Conservation (phyloP, 2,797 vertebrate genomes). For the Rhynchotus rufescens region DNA sequence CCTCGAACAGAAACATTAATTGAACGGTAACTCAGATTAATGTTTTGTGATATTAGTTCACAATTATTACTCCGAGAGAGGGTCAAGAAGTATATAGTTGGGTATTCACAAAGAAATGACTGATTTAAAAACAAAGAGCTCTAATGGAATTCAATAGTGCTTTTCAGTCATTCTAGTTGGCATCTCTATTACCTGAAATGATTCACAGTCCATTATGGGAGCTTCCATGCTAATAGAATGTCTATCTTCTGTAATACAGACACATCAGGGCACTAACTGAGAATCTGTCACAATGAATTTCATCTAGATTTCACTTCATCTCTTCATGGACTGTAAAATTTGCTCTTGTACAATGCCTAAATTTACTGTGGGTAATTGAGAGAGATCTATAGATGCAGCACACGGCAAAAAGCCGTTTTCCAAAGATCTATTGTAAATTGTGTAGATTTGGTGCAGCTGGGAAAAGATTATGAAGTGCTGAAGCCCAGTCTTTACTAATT, state of each 20-base stretch:
- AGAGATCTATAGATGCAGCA: constrained; percentile 84
- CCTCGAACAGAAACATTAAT: constrained; percentile 74
- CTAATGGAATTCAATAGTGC: constrained; percentile 91
- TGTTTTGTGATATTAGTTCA: constrained; percentile 84
- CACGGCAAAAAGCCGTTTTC: constrained; percentile 71
- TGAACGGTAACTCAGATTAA: constrained; percentile 84
- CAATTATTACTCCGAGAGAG: constrained; percentile 84
- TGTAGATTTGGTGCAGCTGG: constrained; percentile 71
- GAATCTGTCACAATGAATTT: constrained; percentile 89
- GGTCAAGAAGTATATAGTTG: constrained; percentile 84
- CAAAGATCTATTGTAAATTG: constrained; percentile 81
- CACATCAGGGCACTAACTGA: constrained; percentile 88
- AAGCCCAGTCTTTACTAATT: constrained; percentile 69
- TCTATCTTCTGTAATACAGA: constrained; percentile 95
- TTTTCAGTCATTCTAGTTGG: constrained; percentile 89
- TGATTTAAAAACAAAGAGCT: constrained; percentile 90
- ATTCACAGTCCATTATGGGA: constrained; percentile 93
- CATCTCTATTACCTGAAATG: constrained; percentile 93
- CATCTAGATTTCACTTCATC: constrained; percentile 88
- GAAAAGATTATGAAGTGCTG: constrained; percentile 66
- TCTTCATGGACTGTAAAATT: constrained; percentile 89
- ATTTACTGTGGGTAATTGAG: constrained; percentile 87
- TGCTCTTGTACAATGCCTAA: constrained; percentile 86
- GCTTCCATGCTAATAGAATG: constrained; percentile 91
- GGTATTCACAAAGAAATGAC: constrained; percentile 86